These are phyloP conservation scores for human DNA, from an alignment of 2,113 vertebrate genomes.

Conservation along the genomic window DNA sequence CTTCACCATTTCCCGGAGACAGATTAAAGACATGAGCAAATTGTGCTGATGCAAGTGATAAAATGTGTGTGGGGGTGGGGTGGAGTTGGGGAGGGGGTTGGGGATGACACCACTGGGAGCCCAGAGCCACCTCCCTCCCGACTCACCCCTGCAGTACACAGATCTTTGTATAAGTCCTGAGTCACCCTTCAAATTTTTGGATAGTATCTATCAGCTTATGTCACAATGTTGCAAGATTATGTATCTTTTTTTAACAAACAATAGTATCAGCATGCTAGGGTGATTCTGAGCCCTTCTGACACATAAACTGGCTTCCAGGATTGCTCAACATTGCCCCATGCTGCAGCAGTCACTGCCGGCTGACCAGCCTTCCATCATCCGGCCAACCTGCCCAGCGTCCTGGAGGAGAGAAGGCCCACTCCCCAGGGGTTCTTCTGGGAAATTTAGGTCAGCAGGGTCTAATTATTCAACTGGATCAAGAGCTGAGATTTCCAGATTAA, in stretches of 20 bases:
- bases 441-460: neutral
- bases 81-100: neutral
- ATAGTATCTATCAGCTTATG: constrained; percentile 62
- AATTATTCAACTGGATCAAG: neutral
- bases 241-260: constrained; percentile 45
- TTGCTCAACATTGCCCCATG: neutral
- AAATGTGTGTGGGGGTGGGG: neutral
- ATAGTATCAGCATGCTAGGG: neutral
- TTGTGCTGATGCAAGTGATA: neutral
- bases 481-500: neutral
- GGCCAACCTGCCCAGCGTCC: neutral
- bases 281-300: neutral
- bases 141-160: neutral
- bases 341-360: accelerated
- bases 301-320: neutral
- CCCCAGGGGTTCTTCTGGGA: neutral
- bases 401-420: neutral
- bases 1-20: constrained; percentile 4
- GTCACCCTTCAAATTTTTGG: constrained; percentile 39
- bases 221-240: constrained; percentile 31
- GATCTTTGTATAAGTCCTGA: constrained; percentile 14
- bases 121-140: neutral
- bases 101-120: neutral
- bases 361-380: neutral
- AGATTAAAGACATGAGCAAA: neutral